Evolutionary conservation across 2,797 vertebrate species (phyloP).

Genomic region (Parambassis ranga): DNA sequence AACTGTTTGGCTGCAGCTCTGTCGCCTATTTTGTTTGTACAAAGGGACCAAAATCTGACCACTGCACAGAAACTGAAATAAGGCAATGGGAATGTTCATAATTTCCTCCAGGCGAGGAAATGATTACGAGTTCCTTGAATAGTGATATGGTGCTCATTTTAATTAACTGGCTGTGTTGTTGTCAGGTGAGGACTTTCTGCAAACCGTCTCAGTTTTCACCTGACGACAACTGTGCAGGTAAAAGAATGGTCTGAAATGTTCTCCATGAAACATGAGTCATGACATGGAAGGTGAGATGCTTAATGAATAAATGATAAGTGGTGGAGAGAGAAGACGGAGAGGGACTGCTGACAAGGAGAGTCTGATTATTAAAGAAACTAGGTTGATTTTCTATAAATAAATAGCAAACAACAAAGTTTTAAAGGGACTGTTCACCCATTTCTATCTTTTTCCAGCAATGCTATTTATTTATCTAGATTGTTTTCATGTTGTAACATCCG

Average conservation of each 20-base stretch:
- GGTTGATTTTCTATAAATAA: constrained; percentile 22
- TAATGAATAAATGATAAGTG: constrained; percentile 61
- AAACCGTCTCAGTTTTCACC: constrained; percentile 13
- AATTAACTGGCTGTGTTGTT: constrained; percentile 4
- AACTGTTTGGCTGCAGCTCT: constrained; percentile 43
- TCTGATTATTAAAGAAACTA: constrained; percentile 32
- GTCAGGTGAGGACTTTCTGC: constrained; percentile 9
- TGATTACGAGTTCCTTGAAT: not conserved
- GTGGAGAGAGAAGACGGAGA: constrained; percentile 15
- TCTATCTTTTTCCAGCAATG: too few relatives aligned
- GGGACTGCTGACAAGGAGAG: constrained; percentile 22
- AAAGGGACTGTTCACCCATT: too few relatives aligned
- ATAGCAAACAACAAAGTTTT: not conserved
- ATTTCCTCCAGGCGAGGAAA: constrained; percentile 23
- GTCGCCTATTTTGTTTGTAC: constrained; percentile 15
- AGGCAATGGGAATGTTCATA: constrained; percentile 54
- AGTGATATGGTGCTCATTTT: not conserved
- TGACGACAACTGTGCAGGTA: constrained; percentile 5
- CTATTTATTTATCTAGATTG: too few relatives aligned
- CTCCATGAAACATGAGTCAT: constrained; percentile 52
- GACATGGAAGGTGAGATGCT: constrained; percentile 57
- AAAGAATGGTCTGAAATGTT: constrained; percentile 22
- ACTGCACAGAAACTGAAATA: constrained; percentile 49
- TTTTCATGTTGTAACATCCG: too few relatives aligned
- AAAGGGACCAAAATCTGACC: constrained; percentile 16